phyloP scores from a whole-genome alignment of 2,113 vertebrate species.

The Nycticryphes semicollaris region DNA sequence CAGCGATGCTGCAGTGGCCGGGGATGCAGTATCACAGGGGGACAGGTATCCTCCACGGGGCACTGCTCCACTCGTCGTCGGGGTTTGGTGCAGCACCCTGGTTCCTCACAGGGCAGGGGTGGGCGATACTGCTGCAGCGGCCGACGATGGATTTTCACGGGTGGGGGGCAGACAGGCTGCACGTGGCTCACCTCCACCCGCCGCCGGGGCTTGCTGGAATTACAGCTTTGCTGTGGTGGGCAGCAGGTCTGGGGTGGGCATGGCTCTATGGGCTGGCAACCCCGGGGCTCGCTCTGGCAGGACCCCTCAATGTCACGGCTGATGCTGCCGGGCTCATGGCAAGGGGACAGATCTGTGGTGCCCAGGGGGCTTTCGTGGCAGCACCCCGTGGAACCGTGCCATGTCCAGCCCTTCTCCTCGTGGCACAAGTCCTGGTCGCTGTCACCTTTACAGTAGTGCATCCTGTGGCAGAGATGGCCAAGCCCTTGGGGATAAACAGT shows the following conservation, averaged over 20 bases:
- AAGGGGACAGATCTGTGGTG: neutral
- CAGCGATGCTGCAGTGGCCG: neutral
- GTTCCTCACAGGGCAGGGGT: neutral
- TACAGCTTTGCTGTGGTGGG: neutral
- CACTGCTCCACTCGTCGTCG: neutral
- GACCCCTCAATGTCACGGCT: constrained; percentile 21
- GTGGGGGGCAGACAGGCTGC: neutral
- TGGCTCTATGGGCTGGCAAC: neutral
- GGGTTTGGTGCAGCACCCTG: accelerated
- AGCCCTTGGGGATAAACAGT: neutral
- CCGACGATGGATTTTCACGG: neutral
- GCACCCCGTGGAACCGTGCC: accelerated
- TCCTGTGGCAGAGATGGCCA: neutral
- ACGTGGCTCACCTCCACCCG: constrained; percentile 35
- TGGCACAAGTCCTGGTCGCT: neutral
- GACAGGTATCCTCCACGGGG: neutral
- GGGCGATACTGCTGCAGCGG: constrained; percentile 32
- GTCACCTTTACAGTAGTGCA: neutral
- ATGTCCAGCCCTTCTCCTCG: neutral
- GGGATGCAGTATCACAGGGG: neutral
- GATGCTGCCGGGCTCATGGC: neutral
- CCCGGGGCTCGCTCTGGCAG: neutral
- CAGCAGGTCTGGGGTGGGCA: neutral
- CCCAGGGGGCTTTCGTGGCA: neutral
- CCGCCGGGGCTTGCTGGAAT: neutral